Base-by-base conservation (phyloP, 1,140 invertebrate genomes). In the Lepidurus couesii region DNA sequence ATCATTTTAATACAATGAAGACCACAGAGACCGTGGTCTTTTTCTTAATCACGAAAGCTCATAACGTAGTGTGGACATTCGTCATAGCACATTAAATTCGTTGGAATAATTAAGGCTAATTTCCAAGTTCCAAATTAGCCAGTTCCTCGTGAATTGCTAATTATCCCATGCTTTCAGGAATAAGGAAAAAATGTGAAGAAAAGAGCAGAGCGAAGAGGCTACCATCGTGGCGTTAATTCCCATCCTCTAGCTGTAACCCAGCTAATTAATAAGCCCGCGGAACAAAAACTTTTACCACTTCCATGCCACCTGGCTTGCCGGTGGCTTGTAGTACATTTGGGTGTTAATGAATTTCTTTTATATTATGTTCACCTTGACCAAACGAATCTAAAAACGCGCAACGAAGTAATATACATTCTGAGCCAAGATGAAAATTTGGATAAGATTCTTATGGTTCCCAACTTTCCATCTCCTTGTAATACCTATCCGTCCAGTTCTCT, bases 81-180 rank as follows among this genome's bases (percentile, higher is more conserved):
- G 53, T 65, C 53, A 65, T 65, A 65, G 9, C 53, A 65, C n/a
- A 65, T 65, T 65, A 65, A 65, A 65, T 65, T n/a, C 0, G 53
- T 65, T 65, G 53, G 53, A 65, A 21, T 65, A 65, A 65, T 65
- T 65, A 65, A 65, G 53, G 53, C 53, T 65, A 65, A 65, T 65
- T 65, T 65, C 53, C 6, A 13, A 13, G 16, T 65, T 13, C 53
- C 13, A 65, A 13, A 13, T 65, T 65, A 65, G 6, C 53, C 21
- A n/a, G 10, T 47, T 47, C 4, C 16, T 10, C 10, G 45, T 16
- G 45, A 47, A 10, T 47, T 1, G 5, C 45, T 47, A 10, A 47
- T 47, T 47, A 47, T 47, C 45, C 16, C 34, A 34, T 34, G 34
- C 34, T 34, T 34, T 34, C 34, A 34, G 34, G 34, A 34, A 2